Evolutionary conservation across 2,888 invertebrate species (phyloP), one percentile per base, ranked within the genome.

Genomic region (Noctuana brunneofusca): DNA sequence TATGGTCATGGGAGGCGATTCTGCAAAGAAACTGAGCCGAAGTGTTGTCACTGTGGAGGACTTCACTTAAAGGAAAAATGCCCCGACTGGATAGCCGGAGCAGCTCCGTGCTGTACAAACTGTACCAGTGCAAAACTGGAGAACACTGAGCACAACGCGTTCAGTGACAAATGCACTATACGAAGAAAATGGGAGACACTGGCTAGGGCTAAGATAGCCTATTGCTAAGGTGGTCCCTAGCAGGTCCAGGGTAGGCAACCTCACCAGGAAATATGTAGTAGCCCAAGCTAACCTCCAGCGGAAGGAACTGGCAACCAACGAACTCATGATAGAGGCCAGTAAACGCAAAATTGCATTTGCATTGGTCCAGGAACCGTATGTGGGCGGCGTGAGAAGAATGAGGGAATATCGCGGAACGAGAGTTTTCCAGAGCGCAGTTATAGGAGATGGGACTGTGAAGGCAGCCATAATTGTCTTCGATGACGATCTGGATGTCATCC

Each of bases 341-440:
- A 35, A 41, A 2, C 18, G 57, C 0, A 53, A 32, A 16, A 18
- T 56, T 0, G 32, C 55, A 0, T 6, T 63, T 4, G 64, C 64
- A 1, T 8, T 67, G 0, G 4, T 65, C 0, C 64, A 65, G 22
- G 58, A 58, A 18, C 65, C 63, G 0, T 65, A 63, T 41, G 59
- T 58, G 16, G 63, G 63, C 0, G 14, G 27, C 0, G 5, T 2
- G 0, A 18, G 14, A 6, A 20, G 6, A 0, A 22, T 63, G 22
- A 63, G 41, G 22, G 14, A 8, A 24, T 22, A 58, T 24, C 1
- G 4, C 0, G 65, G 62, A 1, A 27, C 16, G 1, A 38, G 58
- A 12, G 9, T 58, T 6, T 32, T 32, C 46, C 57, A 57, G 32
- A 20, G 35, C 4, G 2, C n/a, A n/a, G 35, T n/a, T 35, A 12